phyloP scores from a whole-genome alignment of 2,797 vertebrate genomes.

The Champsocephalus esox region DNA sequence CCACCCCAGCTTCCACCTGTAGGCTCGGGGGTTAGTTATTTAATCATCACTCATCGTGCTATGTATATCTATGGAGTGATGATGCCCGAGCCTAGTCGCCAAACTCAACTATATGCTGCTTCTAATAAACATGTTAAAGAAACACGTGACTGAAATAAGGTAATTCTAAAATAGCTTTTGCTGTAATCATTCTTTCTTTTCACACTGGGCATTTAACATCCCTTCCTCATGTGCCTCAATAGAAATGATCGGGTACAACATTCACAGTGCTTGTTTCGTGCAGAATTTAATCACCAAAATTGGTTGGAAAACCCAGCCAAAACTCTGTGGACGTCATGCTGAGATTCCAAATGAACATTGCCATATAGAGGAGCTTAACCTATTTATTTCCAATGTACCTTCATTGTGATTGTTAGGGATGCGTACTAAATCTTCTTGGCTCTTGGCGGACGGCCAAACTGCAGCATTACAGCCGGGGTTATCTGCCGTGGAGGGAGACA shows the following conservation, averaged over 20 bases:
- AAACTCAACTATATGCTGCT: no score
- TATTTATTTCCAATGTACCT: conserved; percentile 85
- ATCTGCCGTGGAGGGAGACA: conserved; percentile 66
- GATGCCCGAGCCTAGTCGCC: no score
- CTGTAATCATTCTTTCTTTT: neutral
- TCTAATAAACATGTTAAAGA: no score
- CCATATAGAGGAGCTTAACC: conserved; percentile 61
- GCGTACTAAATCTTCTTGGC: conserved; percentile 84
- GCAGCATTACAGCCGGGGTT: conserved; percentile 67
- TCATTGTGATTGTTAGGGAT: conserved; percentile 87
- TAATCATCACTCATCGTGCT: no score
- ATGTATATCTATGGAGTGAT: no score
- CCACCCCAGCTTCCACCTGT: no score
- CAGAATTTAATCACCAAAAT: no score
- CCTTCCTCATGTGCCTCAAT: neutral
- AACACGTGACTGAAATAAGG: no score
- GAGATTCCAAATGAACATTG: conserved; percentile 43
- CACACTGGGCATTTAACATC: neutral
- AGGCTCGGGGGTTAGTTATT: no score
- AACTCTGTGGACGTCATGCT: conserved; percentile 7
- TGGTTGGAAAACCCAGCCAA: neutral
- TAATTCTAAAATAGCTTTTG: neutral
- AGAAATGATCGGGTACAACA: neutral
- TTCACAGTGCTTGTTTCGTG: neutral
- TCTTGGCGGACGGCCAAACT: conserved; percentile 83